These are phyloP conservation scores for Pogona vitticeps DNA, from an alignment of 2,113 vertebrate species.

Conservation along the genomic window DNA sequence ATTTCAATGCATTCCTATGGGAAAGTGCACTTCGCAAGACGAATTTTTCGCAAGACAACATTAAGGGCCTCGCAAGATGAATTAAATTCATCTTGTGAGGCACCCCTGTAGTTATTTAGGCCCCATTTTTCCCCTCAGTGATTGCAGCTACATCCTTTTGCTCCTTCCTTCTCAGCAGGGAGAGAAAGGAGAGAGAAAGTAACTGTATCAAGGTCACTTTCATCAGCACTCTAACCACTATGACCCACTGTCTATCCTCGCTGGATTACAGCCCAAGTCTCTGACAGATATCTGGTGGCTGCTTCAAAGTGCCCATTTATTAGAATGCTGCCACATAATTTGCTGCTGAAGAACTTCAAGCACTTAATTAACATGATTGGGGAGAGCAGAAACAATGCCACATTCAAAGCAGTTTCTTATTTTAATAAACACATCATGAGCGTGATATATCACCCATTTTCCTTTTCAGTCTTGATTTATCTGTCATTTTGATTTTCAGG, in stretches of 20 bases:
- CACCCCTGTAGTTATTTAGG: too few species aligned
- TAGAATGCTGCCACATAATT: not conserved
- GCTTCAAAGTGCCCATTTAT: not conserved
- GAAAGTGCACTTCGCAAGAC: too few species aligned
- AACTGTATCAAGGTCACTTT: not conserved
- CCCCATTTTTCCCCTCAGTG: too few species aligned
- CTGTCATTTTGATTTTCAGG: constrained; percentile 66
- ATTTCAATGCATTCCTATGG: too few species aligned
- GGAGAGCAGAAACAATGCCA: constrained; percentile 22
- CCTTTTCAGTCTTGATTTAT: constrained; percentile 75
- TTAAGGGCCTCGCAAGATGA: too few species aligned
- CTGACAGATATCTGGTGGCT: not conserved
- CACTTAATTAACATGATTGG: constrained; percentile 30
- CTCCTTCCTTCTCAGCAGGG: not conserved
- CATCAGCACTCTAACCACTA: not conserved
- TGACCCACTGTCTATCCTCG: not conserved
- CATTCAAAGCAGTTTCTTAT: constrained; percentile 33
- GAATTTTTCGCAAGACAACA: too few species aligned
- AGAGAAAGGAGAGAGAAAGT: not conserved
- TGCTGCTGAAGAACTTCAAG: constrained; percentile 25
- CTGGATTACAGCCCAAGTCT: not conserved
- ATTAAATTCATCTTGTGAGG: too few species aligned
- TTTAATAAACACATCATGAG: constrained; percentile 60
- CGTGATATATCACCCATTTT: constrained; percentile 65
- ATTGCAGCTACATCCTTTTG: too few species aligned